These are phyloP conservation scores for Drosophila malerkotliana DNA, from an alignment of 1,140 invertebrate genomes.

Conservation along the genomic window DNA sequence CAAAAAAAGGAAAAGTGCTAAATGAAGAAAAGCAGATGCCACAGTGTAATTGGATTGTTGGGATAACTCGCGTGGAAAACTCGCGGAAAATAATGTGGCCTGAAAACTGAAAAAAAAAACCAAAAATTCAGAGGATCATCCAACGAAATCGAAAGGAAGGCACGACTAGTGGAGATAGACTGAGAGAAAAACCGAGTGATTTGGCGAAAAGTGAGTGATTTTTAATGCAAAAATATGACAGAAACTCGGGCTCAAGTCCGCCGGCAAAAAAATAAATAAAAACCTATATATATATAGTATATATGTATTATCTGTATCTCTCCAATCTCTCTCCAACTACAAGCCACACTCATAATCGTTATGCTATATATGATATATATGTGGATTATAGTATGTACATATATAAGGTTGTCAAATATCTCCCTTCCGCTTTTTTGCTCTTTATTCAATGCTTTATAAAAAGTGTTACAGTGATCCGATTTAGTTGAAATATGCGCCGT, in stretches of 20 bases:
- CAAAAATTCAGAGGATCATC: not conserved
- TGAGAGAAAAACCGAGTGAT: slow-evolving; percentile 3
- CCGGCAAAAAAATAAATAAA: slow-evolving; percentile 6
- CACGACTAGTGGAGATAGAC: not conserved
- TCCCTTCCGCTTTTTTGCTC: too few species aligned
- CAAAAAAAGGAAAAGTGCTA: not conserved
- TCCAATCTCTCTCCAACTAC: not conserved
- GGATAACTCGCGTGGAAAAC: not conserved
- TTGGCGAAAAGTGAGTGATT: slow-evolving; percentile 4
- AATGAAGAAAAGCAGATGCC: not conserved
- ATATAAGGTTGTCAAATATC: too few species aligned
- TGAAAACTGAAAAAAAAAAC: not conserved
- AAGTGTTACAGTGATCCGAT: too few species aligned
- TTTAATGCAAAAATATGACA: not conserved
- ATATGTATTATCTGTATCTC: not conserved
- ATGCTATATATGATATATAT: slow-evolving; percentile 12
- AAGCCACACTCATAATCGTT: slow-evolving; percentile 10
- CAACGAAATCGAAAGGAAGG: slow-evolving; percentile 1
- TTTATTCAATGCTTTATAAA: too few species aligned
- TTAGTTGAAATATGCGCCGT: too few species aligned
- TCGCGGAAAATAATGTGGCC: not conserved
- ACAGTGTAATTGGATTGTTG: not conserved
- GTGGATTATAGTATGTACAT: slow-evolving; percentile 3
- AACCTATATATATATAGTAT: not conserved
- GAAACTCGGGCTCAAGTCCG: not conserved